A percentile compares a stretch with the other conserved stretches of the same genome.
Evolutionary conservation across 2,113 vertebrate genomes (phyloP).

Genomic region (Pseudopodoces humilis): DNA sequence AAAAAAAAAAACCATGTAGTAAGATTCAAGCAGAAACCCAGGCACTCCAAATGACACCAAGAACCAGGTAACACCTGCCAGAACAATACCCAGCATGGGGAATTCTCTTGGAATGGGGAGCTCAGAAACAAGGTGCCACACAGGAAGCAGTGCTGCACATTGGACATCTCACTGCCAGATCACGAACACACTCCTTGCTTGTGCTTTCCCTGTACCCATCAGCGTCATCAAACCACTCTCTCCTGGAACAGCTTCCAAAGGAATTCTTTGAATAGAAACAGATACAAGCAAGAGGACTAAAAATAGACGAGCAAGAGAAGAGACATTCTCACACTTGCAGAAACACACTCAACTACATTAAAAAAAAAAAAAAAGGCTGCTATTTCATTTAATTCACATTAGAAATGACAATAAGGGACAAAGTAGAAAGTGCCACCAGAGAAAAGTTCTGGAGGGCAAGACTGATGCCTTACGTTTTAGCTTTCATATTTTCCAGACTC

Average conservation of each 20-base stretch:
- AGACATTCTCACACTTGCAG: slow-evolving; percentile 6
- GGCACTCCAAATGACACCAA: neutral
- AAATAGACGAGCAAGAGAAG: slow-evolving; percentile 62
- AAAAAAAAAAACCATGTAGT: neutral
- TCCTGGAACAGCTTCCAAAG: slow-evolving; percentile 60
- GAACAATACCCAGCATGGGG: neutral
- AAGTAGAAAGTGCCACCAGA: neutral
- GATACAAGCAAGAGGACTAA: slow-evolving; percentile 69
- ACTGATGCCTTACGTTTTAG: neutral
- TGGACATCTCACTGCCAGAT: neutral
- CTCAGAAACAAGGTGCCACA: neutral
- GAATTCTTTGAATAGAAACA: slow-evolving; percentile 76
- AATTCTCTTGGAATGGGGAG: neutral
- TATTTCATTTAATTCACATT: neutral
- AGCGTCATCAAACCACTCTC: neutral
- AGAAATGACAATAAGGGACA: neutral
- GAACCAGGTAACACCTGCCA: neutral
- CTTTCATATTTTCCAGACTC: neutral
- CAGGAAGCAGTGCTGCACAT: neutral
- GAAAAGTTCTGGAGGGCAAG: neutral
- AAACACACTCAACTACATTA: neutral
- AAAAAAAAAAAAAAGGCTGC: neutral
- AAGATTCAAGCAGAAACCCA: neutral
- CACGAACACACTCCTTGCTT: neutral
- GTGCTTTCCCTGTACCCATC: neutral